phyloP scores from a whole-genome alignment of 2,888 invertebrate species.

The Resseliella maxima region DNA sequence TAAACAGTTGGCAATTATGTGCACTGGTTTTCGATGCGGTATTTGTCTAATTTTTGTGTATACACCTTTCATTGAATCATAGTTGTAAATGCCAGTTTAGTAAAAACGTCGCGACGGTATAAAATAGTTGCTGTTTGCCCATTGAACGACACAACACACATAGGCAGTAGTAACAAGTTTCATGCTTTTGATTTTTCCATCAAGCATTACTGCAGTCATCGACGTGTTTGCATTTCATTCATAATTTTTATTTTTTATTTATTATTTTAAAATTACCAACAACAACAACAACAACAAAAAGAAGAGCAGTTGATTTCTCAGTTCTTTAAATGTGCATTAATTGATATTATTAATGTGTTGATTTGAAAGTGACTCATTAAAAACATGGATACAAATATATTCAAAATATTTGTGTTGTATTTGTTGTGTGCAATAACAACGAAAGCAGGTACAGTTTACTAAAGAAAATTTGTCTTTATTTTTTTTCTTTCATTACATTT shows the following conservation, averaged over 20 bases:
- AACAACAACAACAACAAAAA: too few relatives aligned
- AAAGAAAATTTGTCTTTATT: too few relatives aligned
- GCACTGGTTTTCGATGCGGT: not conserved
- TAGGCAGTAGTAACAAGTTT: slow-evolving; percentile 44
- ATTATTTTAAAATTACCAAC: not conserved
- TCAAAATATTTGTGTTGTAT: slow-evolving; percentile 28
- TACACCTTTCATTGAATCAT: slow-evolving; percentile 44
- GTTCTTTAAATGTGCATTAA: not conserved
- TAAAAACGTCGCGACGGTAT: slow-evolving; percentile 33
- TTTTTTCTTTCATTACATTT: too few relatives aligned
- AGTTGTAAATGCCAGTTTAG: slow-evolving; percentile 24
- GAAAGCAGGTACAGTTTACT: slow-evolving; percentile 46
- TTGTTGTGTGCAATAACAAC: slow-evolving; percentile 33
- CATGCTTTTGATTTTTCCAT: slow-evolving; percentile 35
- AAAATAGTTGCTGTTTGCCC: slow-evolving; percentile 38
- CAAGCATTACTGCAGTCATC: not conserved
- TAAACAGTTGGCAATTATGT: not conserved
- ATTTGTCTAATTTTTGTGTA: slow-evolving; percentile 23
- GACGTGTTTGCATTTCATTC: not conserved
- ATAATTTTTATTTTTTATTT: not conserved
- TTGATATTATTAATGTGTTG: not conserved
- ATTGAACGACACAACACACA: not conserved
- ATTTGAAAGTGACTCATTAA: not conserved
- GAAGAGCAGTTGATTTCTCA: too few relatives aligned
- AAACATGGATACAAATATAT: slow-evolving; percentile 37